Conservation (phyloP, 2,888 invertebrate genomes). For the Noctua pronuba region DNA sequence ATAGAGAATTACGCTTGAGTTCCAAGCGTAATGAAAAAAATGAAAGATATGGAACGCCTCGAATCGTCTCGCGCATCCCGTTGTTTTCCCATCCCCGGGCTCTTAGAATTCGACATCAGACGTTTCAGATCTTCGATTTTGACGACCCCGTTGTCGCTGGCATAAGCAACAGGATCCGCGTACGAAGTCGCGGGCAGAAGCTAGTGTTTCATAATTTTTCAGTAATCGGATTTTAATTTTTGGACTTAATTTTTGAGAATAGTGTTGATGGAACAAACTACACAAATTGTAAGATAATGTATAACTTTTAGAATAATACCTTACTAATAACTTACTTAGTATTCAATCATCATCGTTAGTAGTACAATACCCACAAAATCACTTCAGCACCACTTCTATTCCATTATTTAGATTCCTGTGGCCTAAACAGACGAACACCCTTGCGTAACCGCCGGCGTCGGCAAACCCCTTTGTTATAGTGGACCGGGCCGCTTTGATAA, state of each 20-base stretch:
- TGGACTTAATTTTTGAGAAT: neutral
- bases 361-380: constrained; percentile 2
- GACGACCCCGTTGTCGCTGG: too few species aligned
- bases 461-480: constrained; percentile 54
- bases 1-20: too few species aligned
- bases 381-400: constrained; percentile 13
- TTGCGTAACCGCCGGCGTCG: constrained; percentile 25
- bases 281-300: neutral
- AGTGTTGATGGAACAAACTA: neutral
- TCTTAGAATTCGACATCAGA: too few species aligned
- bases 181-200: too few species aligned
- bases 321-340: neutral
- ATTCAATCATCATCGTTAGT: constrained; percentile 11
- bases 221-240: neutral
- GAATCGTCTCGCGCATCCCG: too few species aligned
- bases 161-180: too few species aligned
- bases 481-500: constrained; percentile 55
- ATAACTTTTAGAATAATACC: neutral
- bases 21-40: too few species aligned
- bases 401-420: constrained; percentile 35
- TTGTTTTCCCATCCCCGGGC: too few species aligned
- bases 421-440: constrained; percentile 14
- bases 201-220: neutral
- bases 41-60: too few species aligned
- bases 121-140: too few species aligned